Percentiles rank a stretch among this genome's conserved stretches.
These are phyloP conservation scores for Ylistrum balloti DNA, from an alignment of 1,140 invertebrate genomes.

Conservation along the genomic window DNA sequence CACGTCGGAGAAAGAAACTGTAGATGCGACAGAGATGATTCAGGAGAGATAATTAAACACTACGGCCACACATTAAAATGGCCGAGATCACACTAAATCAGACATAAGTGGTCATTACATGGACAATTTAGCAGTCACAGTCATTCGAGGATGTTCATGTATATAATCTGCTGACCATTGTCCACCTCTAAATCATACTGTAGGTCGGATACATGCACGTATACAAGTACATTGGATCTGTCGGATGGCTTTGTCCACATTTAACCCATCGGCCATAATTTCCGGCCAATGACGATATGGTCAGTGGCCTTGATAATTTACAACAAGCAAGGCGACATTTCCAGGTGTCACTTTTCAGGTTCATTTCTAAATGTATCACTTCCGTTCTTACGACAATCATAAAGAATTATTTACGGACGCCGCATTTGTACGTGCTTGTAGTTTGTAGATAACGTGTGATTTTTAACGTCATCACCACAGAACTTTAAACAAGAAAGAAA, in stretches of 20 bases:
- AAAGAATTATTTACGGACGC: not conserved
- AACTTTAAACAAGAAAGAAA: no score
- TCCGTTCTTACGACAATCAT: not conserved
- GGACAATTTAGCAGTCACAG: not conserved
- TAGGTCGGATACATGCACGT: not conserved
- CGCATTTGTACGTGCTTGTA: not conserved
- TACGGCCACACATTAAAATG: not conserved
- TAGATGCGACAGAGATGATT: not conserved
- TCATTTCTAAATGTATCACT: not conserved
- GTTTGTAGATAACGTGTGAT: not conserved
- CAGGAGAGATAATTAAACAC: not conserved
- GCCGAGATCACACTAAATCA: not conserved
- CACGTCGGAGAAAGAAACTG: no score
- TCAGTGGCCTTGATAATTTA: not conserved
- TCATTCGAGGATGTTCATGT: not conserved
- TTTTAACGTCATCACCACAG: no score
- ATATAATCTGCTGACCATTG: constrained; percentile 9
- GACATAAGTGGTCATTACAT: not conserved
- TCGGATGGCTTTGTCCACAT: not conserved
- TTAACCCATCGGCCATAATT: not conserved
- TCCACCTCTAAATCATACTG: constrained; percentile 8
- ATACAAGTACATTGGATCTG: not conserved
- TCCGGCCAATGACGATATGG: not conserved
- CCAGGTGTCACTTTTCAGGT: not conserved
- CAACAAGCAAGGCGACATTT: constrained; percentile 3